phyloP scores from a whole-genome alignment of 2,888 invertebrate genomes.

The Drosophila conformis region DNA sequence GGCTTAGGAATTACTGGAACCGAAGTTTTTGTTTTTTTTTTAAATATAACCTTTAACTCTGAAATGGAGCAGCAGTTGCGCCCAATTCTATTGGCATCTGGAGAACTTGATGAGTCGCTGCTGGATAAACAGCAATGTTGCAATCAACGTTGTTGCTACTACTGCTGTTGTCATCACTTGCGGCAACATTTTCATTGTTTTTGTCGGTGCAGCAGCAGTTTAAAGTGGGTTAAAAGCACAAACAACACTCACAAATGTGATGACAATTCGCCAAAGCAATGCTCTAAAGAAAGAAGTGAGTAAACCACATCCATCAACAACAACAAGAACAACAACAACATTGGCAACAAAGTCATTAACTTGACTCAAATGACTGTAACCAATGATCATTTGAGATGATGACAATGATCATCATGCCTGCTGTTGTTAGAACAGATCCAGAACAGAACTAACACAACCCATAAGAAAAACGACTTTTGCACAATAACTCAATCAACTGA shows the following conservation, averaged over 20 bases:
- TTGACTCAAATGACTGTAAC: conserved; percentile 45
- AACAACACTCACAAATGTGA: conserved; percentile 61
- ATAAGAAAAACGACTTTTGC: conserved; percentile 15
- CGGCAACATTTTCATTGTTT: conserved; percentile 48
- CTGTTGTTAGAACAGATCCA: conserved; percentile 25
- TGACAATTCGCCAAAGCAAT: conserved; percentile 58
- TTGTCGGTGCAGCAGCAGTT: conserved; percentile 48
- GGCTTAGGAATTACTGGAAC: conserved; percentile 9
- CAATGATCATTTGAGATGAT: conserved; percentile 35
- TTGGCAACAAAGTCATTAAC: conserved; percentile 31
- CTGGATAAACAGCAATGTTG: conserved; percentile 49
- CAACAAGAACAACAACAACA: conserved; percentile 17
- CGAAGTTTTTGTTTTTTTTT: conserved; percentile 4
- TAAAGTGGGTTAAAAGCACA: conserved; percentile 68
- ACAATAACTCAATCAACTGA: conserved; percentile 39
- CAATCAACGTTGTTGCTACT: conserved; percentile 37
- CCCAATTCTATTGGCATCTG: conserved; percentile 56
- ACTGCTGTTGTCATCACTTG: conserved; percentile 47
- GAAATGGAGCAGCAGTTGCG: conserved; percentile 45
- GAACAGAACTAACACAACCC: conserved; percentile 16
- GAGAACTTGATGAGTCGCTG: conserved; percentile 53
- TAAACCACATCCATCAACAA: conserved; percentile 40
- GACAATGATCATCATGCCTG: conserved; percentile 29
- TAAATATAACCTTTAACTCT: neutral
- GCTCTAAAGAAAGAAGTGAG: conserved; percentile 32